A percentile compares a stretch with the other conserved stretches of the same genome.
Evolutionary conservation across 2,888 invertebrate species (phyloP).

Genomic region (Euproctis similis): DNA sequence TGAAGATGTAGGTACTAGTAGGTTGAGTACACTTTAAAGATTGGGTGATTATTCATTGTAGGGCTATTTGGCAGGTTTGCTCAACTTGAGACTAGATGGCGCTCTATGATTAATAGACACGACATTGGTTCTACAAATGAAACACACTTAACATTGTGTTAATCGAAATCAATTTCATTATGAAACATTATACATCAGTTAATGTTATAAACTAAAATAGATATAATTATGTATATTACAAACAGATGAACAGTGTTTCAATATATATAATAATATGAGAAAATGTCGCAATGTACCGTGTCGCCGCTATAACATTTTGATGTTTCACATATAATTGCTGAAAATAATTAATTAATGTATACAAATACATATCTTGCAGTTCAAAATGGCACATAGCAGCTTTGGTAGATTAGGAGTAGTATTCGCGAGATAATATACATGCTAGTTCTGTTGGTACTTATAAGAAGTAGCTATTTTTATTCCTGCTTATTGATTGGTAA

Average conservation of each 20-base stretch:
- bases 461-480: no score
- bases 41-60: no score
- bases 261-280: slow-evolving; percentile 18
- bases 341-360: slow-evolving; percentile 73
- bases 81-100: no score
- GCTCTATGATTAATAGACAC: no score
- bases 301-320: slow-evolving; percentile 62
- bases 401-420: no score
- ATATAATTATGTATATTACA: slow-evolving; percentile 39
- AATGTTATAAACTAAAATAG: slow-evolving; percentile 43
- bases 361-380: slow-evolving; percentile 36
- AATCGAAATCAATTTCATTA: slow-evolving; percentile 18
- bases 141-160: slow-evolving; percentile 9
- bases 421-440: no score
- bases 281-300: slow-evolving; percentile 56
- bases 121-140: no score
- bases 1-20: no score
- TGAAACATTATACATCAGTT: slow-evolving; percentile 25
- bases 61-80: no score
- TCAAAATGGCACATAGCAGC: slow-evolving; percentile 41
- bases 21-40: no score
- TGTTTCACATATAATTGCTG: slow-evolving; percentile 62
- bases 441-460: no score
- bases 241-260: slow-evolving; percentile 45
- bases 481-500: no score